phyloP scores from a whole-genome alignment of 2,888 invertebrate genomes.

The Thecophora atra region DNA sequence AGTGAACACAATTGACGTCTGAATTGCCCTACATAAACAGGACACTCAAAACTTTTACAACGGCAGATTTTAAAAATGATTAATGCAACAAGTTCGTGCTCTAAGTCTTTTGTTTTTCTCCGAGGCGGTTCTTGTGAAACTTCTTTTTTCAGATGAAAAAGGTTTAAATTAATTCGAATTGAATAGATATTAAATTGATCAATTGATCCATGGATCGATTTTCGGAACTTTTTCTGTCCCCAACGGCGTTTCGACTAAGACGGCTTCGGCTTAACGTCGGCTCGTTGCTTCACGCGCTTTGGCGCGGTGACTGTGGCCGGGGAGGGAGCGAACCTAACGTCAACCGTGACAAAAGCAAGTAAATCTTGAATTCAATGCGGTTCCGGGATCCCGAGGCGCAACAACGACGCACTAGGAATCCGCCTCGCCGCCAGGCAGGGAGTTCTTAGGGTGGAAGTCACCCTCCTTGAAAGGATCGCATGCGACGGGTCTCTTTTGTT shows the following conservation, averaged over 20 bases:
- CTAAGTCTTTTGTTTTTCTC: background rate
- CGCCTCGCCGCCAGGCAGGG: slow-evolving; percentile 14
- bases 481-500: background rate
- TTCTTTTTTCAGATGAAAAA: too few relatives aligned
- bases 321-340: background rate
- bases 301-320: background rate
- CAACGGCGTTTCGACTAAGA: too few relatives aligned
- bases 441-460: slow-evolving; percentile 19
- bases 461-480: slow-evolving; percentile 10
- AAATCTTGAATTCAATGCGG: background rate
- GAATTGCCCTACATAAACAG: background rate
- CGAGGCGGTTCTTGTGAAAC: too few relatives aligned
- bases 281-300: too few relatives aligned
- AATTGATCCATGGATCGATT: too few relatives aligned
- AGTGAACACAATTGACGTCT: background rate
- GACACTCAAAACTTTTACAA: background rate
- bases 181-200: too few relatives aligned
- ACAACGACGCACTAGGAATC: slow-evolving; percentile 12
- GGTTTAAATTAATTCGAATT: too few relatives aligned
- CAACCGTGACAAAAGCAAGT: slow-evolving; percentile 2
- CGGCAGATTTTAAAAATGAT: background rate
- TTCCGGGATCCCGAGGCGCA: slow-evolving; percentile 28
- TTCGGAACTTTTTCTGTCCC: too few relatives aligned
- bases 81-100: background rate
- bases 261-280: too few relatives aligned